Evolutionary conservation across 2,888 invertebrate species (phyloP).

Genomic region (Corbicula japonica): DNA sequence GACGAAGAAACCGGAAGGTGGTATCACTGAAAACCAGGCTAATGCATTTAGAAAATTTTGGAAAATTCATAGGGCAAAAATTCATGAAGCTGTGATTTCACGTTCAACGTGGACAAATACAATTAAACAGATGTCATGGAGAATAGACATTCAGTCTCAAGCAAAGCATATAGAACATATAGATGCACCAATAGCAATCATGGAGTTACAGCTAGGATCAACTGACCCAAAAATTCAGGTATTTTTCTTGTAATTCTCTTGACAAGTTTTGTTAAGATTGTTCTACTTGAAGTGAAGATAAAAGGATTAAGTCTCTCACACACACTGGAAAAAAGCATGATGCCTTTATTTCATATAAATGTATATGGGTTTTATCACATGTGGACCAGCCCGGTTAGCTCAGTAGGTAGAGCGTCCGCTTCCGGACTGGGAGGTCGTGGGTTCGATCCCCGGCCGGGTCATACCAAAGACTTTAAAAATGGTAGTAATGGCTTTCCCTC

Average conservation of each 20-base stretch:
- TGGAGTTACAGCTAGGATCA: constrained; percentile 90
- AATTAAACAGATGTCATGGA: constrained; percentile 82
- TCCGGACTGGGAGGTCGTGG: not conserved
- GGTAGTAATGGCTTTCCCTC: too few relatives aligned
- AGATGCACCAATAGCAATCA: constrained; percentile 88
- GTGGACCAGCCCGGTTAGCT: not conserved
- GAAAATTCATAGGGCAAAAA: constrained; percentile 83
- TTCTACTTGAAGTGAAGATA: not conserved
- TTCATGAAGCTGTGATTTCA: constrained; percentile 82
- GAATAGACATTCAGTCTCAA: constrained; percentile 89
- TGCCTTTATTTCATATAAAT: not conserved
- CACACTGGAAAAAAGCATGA: not conserved
- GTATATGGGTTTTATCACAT: not conserved
- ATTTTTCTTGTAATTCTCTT: not conserved
- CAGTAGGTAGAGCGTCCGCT: not conserved
- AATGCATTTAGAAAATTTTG: constrained; percentile 83
- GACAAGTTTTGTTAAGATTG: not conserved
- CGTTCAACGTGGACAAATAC: constrained; percentile 82
- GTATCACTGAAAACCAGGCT: constrained; percentile 83
- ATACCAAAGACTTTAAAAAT: too few relatives aligned
- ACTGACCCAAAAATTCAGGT: constrained; percentile 80
- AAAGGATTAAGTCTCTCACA: not conserved
- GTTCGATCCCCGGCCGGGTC: too few relatives aligned
- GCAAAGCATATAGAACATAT: constrained; percentile 92
- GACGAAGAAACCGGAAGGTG: constrained; percentile 81